Percentiles rank a stretch among this genome's conserved stretches.
Evolutionary conservation across 2,888 invertebrate species (phyloP).

Genomic region (Platycnemis pennipes): DNA sequence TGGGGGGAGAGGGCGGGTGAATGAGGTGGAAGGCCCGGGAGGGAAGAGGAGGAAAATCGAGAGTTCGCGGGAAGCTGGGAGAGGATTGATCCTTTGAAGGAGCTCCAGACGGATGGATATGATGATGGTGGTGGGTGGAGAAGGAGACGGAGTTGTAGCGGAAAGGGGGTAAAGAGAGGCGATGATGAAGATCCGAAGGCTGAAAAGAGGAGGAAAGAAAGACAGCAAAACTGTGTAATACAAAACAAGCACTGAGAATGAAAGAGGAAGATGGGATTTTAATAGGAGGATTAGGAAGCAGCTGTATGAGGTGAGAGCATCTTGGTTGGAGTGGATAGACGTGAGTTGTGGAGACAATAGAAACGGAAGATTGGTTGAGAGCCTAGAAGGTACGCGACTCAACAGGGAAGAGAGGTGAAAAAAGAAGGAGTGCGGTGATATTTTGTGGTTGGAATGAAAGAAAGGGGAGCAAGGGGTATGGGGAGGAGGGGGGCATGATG

Average conservation of each 20-base stretch:
- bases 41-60: background rate
- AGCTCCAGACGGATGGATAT: too few species aligned
- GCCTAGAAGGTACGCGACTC: background rate
- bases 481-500: background rate
- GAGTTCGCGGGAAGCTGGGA: background rate
- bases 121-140: too few species aligned
- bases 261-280: background rate
- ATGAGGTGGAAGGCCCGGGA: background rate
- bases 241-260: background rate
- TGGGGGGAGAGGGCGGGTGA: background rate
- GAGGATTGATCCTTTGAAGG: background rate
- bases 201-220: background rate
- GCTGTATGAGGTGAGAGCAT: too few species aligned
- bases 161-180: background rate
- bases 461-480: background rate
- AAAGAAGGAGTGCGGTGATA: background rate
- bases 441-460: background rate
- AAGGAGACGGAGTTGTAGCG: too few species aligned
- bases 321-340: background rate
- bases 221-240: background rate
- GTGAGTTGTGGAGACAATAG: background rate
- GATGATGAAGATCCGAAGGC: background rate
- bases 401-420: background rate
- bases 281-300: too few species aligned
- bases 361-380: background rate